Base-by-base conservation (phyloP, 1,140 invertebrate species). In the Brachionus calyciflorus region DNA sequence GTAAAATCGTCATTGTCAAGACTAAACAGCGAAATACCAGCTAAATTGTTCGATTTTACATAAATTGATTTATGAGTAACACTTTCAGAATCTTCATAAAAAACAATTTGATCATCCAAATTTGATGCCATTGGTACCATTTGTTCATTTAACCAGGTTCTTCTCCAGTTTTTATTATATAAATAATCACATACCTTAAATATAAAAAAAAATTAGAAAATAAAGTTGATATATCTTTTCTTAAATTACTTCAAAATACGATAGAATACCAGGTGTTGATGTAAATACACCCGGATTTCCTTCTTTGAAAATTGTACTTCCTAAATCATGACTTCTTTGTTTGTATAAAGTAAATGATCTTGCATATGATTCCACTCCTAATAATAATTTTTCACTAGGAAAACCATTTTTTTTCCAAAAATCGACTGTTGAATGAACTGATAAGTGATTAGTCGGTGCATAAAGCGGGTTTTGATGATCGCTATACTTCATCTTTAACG, bases 301-400 rank as follows among this genome's bases (percentile, higher is more conserved):
- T 24, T 65, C 3, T 24, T 12, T 37, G 19, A 24, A 24, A 44
- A 65, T 44, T 6, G 60, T 44, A 24, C 60, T 44, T 21, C 24
- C 37, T 26, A 65, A 17, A 21, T 65, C 60, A 14, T 41, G 19
- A 14, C 21, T 19, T 44, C 40, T 21, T 24, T 21, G 41, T 24
- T 37, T 24, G 41, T 44, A 26, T 1, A 65, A 41, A 24, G 37
- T 44, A 44, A 24, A 65, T 3, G 37, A 30, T 21, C 60, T 77
- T n/a, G 93, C 93, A 81, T 96, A 96, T 0, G 93, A 94, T 0
- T 93, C 92, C 91, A 96, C 93, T 79, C 94, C 94, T 81, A 98
- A 93, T 55, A 97, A 88, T 53, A 98, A 87, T 84, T 98, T 98
- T 80, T 95, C 92, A 82, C 93, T 94, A 1, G 94, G 94, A 14